Evolutionary conservation across 2,113 vertebrate species (phyloP), one percentile per base, ranked within the genome.

Genomic region (Melanotaenia duboulayi): DNA sequence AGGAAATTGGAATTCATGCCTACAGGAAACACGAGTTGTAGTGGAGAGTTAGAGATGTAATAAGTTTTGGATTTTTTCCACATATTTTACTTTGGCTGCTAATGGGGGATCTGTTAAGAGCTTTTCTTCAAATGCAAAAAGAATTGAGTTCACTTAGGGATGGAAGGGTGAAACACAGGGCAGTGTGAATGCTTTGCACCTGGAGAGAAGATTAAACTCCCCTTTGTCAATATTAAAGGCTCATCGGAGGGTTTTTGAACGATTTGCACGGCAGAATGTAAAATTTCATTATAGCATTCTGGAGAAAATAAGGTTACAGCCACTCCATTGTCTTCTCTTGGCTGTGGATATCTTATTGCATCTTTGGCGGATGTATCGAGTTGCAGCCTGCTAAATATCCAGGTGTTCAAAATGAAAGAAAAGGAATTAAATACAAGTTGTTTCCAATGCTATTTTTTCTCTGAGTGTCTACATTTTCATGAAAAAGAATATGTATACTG

Each of bases 251-350:
- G 23, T 62, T 81, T 77, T 35, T 68, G 62, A 73, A 65, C 24
- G 17, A 80, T 80, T 86, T 80, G 67, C 63, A 80, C 64, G 54
- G 65, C 56, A 52, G 77, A 57, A 44, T 68, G 65, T 69, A 54
- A 57, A 80, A 86, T 87, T 84, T 86, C 86, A 89, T 89, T 84
- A 81, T 37, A 32, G 46, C 83, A 54, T 68, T 67, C 16, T 65
- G 65, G 46, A 71, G 69, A 71, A 87, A 90, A 84, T 80, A 65
- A 86, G 83, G 83, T 82, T 81, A 76, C 20, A 61, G 76, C 65
- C 56, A 77, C 74, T 32, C 28, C 14, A 61, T 81, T 80, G 82
- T 89, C 74, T 73, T 66, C 37, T 7, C 65, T 66, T 63, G 52
- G 78, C 69, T 57, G 66, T 25, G 52, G 70, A 59, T 71, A 52